Conservation (phyloP, 2,888 invertebrate genomes). For the Andricus curvator region DNA sequence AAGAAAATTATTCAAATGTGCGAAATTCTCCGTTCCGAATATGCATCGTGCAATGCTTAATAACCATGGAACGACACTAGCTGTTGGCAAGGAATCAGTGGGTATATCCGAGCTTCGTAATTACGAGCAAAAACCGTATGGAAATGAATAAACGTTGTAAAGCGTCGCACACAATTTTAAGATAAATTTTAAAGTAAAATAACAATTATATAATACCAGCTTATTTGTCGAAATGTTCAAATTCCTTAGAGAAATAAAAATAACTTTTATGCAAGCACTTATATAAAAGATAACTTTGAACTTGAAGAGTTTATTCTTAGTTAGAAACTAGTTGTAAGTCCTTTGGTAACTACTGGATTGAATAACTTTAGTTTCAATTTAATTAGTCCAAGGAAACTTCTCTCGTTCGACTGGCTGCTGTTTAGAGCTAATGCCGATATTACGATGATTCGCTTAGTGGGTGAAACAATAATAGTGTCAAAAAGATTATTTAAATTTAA, state of each 20-base stretch:
- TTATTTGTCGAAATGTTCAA: not conserved
- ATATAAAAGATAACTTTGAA: not conserved
- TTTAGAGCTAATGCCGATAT: no score
- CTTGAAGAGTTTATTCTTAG: not conserved
- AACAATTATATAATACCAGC: not conserved
- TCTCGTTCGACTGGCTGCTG: no score
- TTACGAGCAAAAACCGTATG: not conserved
- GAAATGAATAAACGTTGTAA: not conserved
- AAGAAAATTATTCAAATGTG: not conserved
- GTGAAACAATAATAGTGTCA: no score
- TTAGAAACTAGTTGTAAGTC: not conserved
- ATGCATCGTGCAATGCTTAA: not conserved
- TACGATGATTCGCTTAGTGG: no score
- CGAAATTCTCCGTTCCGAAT: not conserved
- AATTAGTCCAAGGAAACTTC: not conserved
- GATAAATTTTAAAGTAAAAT: not conserved
- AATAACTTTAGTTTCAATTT: not conserved
- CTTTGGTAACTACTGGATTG: not conserved
- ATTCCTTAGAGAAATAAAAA: not conserved
- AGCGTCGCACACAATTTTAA: not conserved
- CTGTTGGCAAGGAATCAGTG: not conserved
- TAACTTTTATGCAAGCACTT: not conserved
- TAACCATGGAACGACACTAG: not conserved
- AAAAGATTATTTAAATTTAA: not conserved
- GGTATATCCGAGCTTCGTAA: not conserved